Base-by-base conservation (phyloP, 2,888 invertebrate genomes). In the Idaea biselata region DNA sequence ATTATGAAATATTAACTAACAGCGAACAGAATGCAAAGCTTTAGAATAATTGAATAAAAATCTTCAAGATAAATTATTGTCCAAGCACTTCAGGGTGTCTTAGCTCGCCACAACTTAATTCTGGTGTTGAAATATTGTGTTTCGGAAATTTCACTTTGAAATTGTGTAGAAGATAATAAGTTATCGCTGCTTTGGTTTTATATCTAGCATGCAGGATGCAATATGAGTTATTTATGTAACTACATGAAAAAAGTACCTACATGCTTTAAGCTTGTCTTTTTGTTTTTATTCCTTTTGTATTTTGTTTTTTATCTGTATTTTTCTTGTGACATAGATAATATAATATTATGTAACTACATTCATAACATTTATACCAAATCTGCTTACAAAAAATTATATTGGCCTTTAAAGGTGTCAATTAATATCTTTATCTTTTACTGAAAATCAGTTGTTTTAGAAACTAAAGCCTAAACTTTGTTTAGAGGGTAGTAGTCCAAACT, bases 1-100 rank as follows among this genome's bases (percentile, higher is more conserved):
- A 70, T 63, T 69, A 70, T 74, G 68, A 74, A 70, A 74, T 72
- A 73, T 71, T 72, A 74, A 68, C 73, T 69, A 68, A 65, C 62
- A 72, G 73, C 70, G 70, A 70, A 73, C 71, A 71, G 66, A 73
- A 74, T 70, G 70, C 71, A 68, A 68, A 71, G 68, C 64, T 69
- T 66, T 65, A 65, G 72, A 65, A 68, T 71, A 71, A 69, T 71
- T 68, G 66, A 72, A 72, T 71, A 68, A 71, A 70, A 72, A 69
- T 69, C 69, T 70, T 68, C 63, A 57, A 69, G 64, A 68, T 70
- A 69, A 68, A 64, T 66, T 66, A 68, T 66, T 66, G 63, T 63
- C 61, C 61, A 55, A 63, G 60, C 66, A 31, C 18, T 66, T 64
- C 62, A 61, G 62, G 63, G 60, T 65, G 62, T 61, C 64, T 67